Percentiles rank a stretch among this genome's conserved stretches.
These are phyloP conservation scores for Oligia latruncula DNA, from an alignment of 2,888 invertebrate genomes.

Conservation along the genomic window DNA sequence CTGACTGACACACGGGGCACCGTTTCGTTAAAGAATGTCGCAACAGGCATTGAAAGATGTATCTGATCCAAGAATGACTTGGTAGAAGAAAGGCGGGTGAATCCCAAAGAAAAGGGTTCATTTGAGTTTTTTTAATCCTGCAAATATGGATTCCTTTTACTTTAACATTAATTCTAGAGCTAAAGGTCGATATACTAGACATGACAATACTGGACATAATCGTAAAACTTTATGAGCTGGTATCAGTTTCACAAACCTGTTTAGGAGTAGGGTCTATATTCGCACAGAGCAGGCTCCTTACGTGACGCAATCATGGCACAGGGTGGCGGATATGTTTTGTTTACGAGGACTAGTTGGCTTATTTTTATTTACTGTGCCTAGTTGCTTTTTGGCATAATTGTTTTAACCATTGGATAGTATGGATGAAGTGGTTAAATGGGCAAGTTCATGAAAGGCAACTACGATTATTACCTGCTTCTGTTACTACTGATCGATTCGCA, in stretches of 20 bases:
- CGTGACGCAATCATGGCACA: conserved; percentile 14
- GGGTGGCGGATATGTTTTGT: background rate
- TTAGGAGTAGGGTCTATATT: conserved; percentile 40
- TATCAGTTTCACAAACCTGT: conserved; percentile 54
- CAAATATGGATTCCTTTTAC: background rate
- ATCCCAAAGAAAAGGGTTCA: background rate
- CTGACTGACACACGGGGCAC: too few relatives aligned
- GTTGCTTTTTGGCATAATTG: background rate
- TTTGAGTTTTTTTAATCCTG: background rate
- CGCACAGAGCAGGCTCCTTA: conserved; percentile 9
- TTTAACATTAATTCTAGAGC: background rate
- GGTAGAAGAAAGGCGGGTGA: background rate
- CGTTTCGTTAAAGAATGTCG: background rate
- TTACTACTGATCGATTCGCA: background rate
- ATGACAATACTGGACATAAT: conserved; percentile 34
- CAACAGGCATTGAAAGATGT: background rate
- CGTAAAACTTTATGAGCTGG: conserved; percentile 53
- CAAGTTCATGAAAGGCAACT: background rate
- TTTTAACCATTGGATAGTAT: background rate
- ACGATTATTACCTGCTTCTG: background rate
- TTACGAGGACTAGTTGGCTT: background rate
- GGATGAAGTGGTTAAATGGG: background rate
- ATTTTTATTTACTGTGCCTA: background rate
- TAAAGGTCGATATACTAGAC: conserved; percentile 24
- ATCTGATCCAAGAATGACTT: background rate